phyloP scores from a whole-genome alignment of 2,797 vertebrate genomes.

The Anas bahamensis region DNA sequence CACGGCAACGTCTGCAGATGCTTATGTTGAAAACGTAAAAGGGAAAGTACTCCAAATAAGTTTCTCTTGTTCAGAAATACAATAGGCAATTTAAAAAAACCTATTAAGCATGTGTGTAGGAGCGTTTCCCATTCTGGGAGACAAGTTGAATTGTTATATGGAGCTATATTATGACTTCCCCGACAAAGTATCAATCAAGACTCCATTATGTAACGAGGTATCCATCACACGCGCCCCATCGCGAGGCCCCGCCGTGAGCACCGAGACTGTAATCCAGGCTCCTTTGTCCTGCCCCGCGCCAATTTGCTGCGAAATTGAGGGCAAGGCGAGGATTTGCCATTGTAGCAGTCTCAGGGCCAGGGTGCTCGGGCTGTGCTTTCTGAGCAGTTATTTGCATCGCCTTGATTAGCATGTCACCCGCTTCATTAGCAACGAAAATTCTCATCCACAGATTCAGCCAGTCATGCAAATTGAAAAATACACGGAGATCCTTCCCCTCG shows the following conservation, averaged over 20 bases:
- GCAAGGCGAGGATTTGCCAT: slow-evolving; percentile 11
- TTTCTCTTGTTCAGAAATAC: slow-evolving; percentile 64
- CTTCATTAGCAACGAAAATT: slow-evolving; percentile 38
- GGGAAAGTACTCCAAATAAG: slow-evolving; percentile 47
- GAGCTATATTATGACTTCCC: slow-evolving; percentile 38
- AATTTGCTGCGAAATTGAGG: slow-evolving; percentile 44
- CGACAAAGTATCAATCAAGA: slow-evolving; percentile 46
- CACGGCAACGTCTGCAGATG: not conserved
- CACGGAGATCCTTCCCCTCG: slow-evolving; percentile 20
- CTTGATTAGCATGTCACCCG: slow-evolving; percentile 52
- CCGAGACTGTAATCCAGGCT: slow-evolving; percentile 16
- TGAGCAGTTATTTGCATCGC: slow-evolving; percentile 32
- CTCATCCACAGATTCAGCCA: slow-evolving; percentile 17
- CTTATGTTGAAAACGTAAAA: not conserved
- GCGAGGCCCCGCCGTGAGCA: slow-evolving; percentile 19
- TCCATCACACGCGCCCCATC: not conserved
- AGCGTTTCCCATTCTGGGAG: slow-evolving; percentile 53
- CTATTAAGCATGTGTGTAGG: slow-evolving; percentile 38
- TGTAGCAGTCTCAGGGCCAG: not conserved
- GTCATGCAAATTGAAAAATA: slow-evolving; percentile 56
- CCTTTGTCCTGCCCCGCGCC: slow-evolving; percentile 58
- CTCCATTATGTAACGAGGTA: slow-evolving; percentile 52
- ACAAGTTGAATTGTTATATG: not conserved
- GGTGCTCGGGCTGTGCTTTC: not conserved
- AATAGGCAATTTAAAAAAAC: slow-evolving; percentile 59